Base-by-base conservation (phyloP, 2,113 vertebrate species). In the Malurus cyaneus region DNA sequence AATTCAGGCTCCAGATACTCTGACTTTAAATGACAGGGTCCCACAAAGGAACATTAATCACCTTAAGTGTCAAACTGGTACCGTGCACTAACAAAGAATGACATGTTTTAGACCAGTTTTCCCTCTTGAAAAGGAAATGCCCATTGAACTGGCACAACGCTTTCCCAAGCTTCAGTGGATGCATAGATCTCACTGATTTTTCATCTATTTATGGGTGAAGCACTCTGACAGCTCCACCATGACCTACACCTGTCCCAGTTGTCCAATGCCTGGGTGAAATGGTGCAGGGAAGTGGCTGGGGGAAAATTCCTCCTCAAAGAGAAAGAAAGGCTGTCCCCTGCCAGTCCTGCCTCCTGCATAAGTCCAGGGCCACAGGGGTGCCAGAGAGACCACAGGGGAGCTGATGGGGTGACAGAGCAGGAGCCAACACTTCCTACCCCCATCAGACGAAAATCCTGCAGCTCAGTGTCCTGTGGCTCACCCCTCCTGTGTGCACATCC, bases 401-500 rank as follows among this genome's bases (percentile, higher is more conserved):
- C 3, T 54, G 42, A 18, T 14, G 42, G 26, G 14, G 34, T n/a
- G 28, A 41, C 42, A 64, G 47, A 47, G 49, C 44, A 80, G 24
- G 29, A 60, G 18, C 9, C 23, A 18, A 25, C 13, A 5, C 6
- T 25, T 29, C 14, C 49, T 11, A 19, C 19, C 14, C 24, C 32
- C 44, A 9, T 4, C 31, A 71, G 71, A n/a, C 5, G 34, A 32
- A 25, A 54, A 54, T 2, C 13, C 1, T 4, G 47, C 5, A 46
- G 71, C 32, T 23, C 67, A 3, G 56, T 1, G 2, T 23, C 12
- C 44, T 0, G 3, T 6, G 28, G 31, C n/a, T 65, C 32, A 25
- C 20, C 50, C 20, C 34, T 14, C 2, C 1, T 2, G 6, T 2
- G 47, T 3, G 47, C 29, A 39, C 1, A 0, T 9, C 1, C 29